Base-by-base conservation (phyloP, 2,113 vertebrate species). In the Macrotus californicus region DNA sequence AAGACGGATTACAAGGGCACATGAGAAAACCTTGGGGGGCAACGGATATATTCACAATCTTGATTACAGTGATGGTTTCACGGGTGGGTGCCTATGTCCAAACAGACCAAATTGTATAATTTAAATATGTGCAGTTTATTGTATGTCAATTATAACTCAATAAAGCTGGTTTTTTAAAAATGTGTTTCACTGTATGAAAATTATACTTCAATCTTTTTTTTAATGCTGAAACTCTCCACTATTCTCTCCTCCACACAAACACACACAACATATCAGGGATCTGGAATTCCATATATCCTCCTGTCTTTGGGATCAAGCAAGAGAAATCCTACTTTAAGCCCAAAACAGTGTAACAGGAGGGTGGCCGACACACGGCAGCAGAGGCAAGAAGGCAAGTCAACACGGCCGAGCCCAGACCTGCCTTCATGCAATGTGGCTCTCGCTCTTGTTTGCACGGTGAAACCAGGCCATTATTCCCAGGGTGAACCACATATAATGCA, bases 111-210 rank as follows among this genome's bases (percentile, higher is more conserved):
- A 93, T 50, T 56, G n/a, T 50, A 50, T 61, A 64, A 54, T 69
- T 89, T 84, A 91, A 94, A 93, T 76, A 64, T 24, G 16, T 56
- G 83, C 41, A 18, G 21, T 91, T 96, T 82, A 85, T 86, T 82
- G 48, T 85, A 54, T 79, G 75, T 75, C 69, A 77, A 87, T 77
- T 95, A 92, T 48, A 79, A 34, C 67, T 85, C 54, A 24, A 54
- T 75, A 96, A 93, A 91, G 46, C 75, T 93, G 41, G 6, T 29
- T 72, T 85, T 90, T 86, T 26, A 2, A 7, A n/a, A 36, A 50
- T 56, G 34, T 82, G 36, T 76, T 95, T 79, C 16, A 15, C 64
- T 64, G 43, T 59, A 73, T 19, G 13, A 84, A 94, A 67, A 92
- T 39, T n/a, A 48, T 24, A 36, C 26, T 39, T 36, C 50, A 24